Base-by-base conservation (phyloP, 1,140 invertebrate species). In the Ctenoplectra terminalis region DNA sequence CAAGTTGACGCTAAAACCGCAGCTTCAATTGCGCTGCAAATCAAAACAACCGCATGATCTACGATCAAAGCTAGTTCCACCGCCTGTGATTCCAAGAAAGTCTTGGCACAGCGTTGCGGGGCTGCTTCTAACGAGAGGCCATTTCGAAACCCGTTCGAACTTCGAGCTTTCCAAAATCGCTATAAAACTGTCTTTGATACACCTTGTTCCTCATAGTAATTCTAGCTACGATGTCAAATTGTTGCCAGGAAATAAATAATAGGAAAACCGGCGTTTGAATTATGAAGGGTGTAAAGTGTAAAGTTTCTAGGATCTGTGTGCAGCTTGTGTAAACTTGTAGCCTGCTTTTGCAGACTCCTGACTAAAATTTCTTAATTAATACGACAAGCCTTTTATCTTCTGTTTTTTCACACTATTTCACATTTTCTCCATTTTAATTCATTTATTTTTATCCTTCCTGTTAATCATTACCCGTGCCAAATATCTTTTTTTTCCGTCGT, bases 11-110 rank as follows among this genome's bases (percentile, higher is more conserved):
- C 63, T 50, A 70, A 48, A 69, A 66, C 52, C 46, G 17, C 15
- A 34, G 52, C 60, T 81, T 86, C 83, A 64, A 63, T 63, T 50
- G 76, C 64, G 9, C 46, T 31, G 58, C 72, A 75, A 82, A 85
- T 86, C 83, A 71, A 85, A 82, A 86, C 72, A 72, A 67, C 66
- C 70, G 63, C 67, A 7, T 81, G 78, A 84, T 82, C 71, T 58
- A 70, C 37, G 66, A 85, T 86, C 83, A 77, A 85, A 86, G 83
- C 78, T 43, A 50, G 58, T 54, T 81, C 34, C n/a, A 52, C 31
- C 34, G 76, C 17, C 46, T 60, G 50, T 5, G 71, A 75, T 84
- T 84, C 84, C 66, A 34, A 66, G 82, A 85, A 85, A 60, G n/a
- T 75, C 82, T 85, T 85, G 84, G 84, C 82, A 85, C 82, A 43